phyloP scores from a whole-genome alignment of 2,888 invertebrate species.

The Phyllotreta cruciferae region DNA sequence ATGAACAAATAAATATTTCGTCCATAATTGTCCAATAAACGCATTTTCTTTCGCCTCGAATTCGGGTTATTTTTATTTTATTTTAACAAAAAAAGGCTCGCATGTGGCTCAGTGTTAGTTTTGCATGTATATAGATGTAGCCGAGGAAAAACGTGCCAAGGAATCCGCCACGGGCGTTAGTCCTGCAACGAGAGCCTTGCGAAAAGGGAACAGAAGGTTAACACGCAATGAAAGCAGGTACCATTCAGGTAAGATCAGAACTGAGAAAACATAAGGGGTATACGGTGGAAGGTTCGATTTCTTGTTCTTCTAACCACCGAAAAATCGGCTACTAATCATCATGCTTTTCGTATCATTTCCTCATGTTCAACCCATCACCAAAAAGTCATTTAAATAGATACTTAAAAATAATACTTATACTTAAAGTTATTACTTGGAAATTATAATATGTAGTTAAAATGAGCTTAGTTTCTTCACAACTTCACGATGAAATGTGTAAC shows the following conservation, averaged over 20 bases:
- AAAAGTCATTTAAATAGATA: too few relatives aligned
- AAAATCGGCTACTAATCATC: neutral
- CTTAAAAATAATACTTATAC: too few relatives aligned
- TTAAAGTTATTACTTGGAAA: too few relatives aligned
- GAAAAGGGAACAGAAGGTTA: constrained; percentile 82
- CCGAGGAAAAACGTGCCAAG: constrained; percentile 48
- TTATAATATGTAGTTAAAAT: too few relatives aligned
- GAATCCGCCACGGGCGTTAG: constrained; percentile 54
- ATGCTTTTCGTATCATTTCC: too few relatives aligned
- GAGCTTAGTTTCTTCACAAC: too few relatives aligned
- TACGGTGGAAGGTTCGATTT: neutral
- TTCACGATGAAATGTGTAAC: neutral
- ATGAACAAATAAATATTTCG: neutral
- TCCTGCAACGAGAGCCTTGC: constrained; percentile 60
- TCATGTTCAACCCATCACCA: too few relatives aligned
- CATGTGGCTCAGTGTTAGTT: constrained; percentile 48
- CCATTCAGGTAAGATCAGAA: constrained; percentile 83
- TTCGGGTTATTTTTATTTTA: constrained; percentile 18
- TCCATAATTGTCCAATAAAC: constrained; percentile 6
- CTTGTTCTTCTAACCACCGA: neutral
- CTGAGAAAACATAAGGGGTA: neutral
- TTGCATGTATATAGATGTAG: constrained; percentile 51
- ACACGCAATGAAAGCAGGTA: constrained; percentile 95
- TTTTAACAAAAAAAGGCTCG: constrained; percentile 19
- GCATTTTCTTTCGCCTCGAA: constrained; percentile 23